These are phyloP conservation scores for Chrysocyon brachyurus DNA, from an alignment of 2,797 vertebrate genomes.

Conservation along the genomic window DNA sequence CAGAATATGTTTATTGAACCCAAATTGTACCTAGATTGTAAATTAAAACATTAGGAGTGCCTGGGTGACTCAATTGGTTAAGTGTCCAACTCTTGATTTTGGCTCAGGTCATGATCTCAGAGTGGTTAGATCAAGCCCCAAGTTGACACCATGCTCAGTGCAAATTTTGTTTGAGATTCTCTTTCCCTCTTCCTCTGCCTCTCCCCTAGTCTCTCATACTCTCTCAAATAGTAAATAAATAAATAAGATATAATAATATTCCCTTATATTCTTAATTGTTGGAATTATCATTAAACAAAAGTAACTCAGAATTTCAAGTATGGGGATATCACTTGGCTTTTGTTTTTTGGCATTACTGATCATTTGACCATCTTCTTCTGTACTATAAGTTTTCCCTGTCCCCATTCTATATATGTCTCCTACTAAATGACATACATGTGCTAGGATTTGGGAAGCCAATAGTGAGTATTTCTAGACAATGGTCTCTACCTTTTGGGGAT, in stretches of 20 bases:
- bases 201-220: fast-evolving
- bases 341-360: not conserved
- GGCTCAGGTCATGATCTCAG: not conserved
- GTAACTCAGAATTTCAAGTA: not conserved
- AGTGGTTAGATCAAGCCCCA: fast-evolving
- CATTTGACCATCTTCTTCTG: not conserved
- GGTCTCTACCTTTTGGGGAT: not conserved
- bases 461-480: not conserved
- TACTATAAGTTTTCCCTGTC: not conserved
- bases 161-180: not conserved
- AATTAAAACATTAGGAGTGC: not conserved
- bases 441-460: not conserved
- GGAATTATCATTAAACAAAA: not conserved
- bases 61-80: not conserved
- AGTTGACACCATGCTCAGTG: not conserved
- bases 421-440: not conserved
- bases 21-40: not conserved
- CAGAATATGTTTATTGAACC: not conserved
- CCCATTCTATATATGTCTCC: too few relatives aligned
- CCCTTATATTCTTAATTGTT: not conserved
- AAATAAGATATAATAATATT: not conserved
- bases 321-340: not conserved
- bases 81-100: not conserved
- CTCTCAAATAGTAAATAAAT: not conserved
- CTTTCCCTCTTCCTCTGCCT: not conserved